Base-by-base conservation (phyloP, 1,140 invertebrate species). In the Lordiphosa stackelbergi region DNA sequence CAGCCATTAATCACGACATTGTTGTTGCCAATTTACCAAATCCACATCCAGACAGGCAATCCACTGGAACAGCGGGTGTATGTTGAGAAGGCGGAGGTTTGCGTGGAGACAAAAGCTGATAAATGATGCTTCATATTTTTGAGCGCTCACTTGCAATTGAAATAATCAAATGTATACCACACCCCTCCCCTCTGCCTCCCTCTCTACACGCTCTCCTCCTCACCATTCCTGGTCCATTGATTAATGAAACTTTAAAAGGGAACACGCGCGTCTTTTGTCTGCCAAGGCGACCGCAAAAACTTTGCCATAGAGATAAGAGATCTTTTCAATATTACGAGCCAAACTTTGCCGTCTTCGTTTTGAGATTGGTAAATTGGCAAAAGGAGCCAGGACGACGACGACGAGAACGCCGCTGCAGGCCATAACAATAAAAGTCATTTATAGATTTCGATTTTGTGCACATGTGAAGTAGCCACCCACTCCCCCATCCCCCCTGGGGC, bases 381-480 rank as follows among this genome's bases (percentile, higher is more conserved):
- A 68, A 43, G 54, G 46, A 42, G 41, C 47, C 31, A 19, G 8
- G 31, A 41, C 38, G 37, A 12, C 16, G 31, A 43, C 42, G 49
- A 52, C 12, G 19, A 51, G 51, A 34, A 9, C 53, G 65, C 34
- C 69, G 74, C 74, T 66, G 46, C 77, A 64, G 74, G 74, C 74
- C 46, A 79, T 79, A 79, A 79, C 77, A 79, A 79, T 79, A 79
- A 79, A 79, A 79, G 74, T 81, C 74, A 79, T 79, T 79, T 79
- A 79, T 81, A 79, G 74, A 79, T 79, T 79, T 79, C 74, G 74
- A 79, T 79, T 77, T 81, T 59, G 58, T 66, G 59, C 75, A 71
- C 53, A 81, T 74, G 62, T 64, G 74, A 53, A 36, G 45, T 22
- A 22, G 55, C 38, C 8, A 9, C n/a, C 31, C 47, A 22, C 28